Conservation (phyloP, 2,888 invertebrate species). For the Diogma glabrata region DNA sequence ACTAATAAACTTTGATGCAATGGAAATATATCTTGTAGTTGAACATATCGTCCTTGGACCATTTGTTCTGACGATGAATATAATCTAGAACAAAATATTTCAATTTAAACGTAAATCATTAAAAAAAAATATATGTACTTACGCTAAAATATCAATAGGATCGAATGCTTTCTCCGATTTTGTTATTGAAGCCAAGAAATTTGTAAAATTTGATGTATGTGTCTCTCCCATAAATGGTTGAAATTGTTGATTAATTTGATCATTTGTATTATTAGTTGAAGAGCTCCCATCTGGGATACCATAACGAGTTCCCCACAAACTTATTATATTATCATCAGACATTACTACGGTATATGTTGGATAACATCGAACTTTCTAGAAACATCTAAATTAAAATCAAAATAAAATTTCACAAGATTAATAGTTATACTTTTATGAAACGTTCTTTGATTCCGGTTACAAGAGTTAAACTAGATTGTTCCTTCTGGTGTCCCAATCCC, state of each 20-base stretch:
- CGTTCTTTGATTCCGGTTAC: conserved; percentile 31
- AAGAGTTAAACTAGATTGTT: conserved; percentile 24
- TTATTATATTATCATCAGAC: conserved; percentile 51
- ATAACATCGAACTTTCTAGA: conserved; percentile 50
- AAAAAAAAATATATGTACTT: conserved; percentile 22
- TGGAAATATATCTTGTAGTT: conserved; percentile 42
- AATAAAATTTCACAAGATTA: neutral
- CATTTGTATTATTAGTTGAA: conserved; percentile 12
- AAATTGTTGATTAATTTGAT: neutral
- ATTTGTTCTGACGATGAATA: conserved; percentile 43
- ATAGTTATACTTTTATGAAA: conserved; percentile 26
- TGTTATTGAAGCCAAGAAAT: conserved; percentile 35
- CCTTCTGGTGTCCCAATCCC: conserved; percentile 33
- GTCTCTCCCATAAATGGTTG: too few relatives aligned
- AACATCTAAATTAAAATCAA: conserved; percentile 14
- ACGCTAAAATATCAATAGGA: conserved; percentile 44
- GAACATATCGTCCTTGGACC: conserved; percentile 41
- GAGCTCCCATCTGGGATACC: conserved; percentile 28
- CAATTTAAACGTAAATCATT: conserved; percentile 6
- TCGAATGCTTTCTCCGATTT: conserved; percentile 37
- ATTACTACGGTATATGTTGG: conserved; percentile 52
- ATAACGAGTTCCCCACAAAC: conserved; percentile 54
- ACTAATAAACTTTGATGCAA: conserved; percentile 46
- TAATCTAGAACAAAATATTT: conserved; percentile 31
- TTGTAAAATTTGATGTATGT: conserved; percentile 36